These are phyloP conservation scores for Mastomys natalensis DNA, from an alignment of 2,113 vertebrate genomes.

Conservation along the genomic window DNA sequence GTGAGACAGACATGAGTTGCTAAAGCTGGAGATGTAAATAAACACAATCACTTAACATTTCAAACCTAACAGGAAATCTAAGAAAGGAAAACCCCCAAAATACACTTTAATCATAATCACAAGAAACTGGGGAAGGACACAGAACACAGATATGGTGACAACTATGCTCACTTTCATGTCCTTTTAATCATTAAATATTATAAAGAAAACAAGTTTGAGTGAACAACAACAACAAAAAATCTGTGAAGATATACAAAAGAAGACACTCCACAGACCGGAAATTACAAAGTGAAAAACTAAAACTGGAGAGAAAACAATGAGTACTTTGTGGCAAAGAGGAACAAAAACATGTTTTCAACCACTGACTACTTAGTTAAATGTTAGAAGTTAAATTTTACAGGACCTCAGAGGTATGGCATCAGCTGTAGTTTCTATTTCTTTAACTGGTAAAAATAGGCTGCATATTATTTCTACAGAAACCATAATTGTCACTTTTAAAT, in stretches of 20 bases:
- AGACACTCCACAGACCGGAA: not conserved
- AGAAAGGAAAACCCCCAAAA: not conserved
- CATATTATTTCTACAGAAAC: conserved; percentile 31
- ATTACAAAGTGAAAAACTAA: conserved; percentile 27
- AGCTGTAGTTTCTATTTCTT: not conserved
- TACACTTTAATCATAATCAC: conserved; percentile 5
- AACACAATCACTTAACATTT: conserved; percentile 36
- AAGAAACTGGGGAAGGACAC: not conserved
- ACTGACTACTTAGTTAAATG: conserved; percentile 41
- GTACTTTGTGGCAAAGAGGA: not conserved
- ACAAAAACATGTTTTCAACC: conserved; percentile 39
- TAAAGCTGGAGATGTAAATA: conserved; percentile 4
- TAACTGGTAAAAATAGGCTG: conserved; percentile 4
- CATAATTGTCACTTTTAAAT: not conserved
- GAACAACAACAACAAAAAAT: not conserved
- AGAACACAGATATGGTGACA: not conserved
- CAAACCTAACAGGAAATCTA: conserved; percentile 18
- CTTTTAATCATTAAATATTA: conserved; percentile 32
- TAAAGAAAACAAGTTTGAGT: conserved; percentile 38
- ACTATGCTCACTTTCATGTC: not conserved
- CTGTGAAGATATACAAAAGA: conserved; percentile 28
- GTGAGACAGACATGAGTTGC: not conserved
- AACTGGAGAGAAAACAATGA: conserved; percentile 41
- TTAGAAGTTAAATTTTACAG: not conserved
- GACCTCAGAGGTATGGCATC: not conserved